phyloP scores from a whole-genome alignment of 2,797 vertebrate genomes.

The Margarornis squamiger region DNA sequence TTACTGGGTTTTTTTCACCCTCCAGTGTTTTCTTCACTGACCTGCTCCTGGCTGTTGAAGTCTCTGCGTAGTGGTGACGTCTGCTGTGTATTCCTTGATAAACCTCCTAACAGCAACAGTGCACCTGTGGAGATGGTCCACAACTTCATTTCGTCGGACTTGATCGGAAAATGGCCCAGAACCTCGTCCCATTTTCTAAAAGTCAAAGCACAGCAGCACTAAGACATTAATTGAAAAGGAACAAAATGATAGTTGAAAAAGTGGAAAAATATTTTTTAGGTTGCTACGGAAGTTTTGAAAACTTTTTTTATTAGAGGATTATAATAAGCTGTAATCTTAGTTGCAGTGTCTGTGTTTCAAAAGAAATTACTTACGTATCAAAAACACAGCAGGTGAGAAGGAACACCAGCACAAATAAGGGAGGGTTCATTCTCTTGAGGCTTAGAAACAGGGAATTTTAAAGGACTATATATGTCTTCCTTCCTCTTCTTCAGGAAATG shows the following conservation, averaged over 20 bases:
- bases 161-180: neutral
- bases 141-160: neutral
- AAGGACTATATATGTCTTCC: neutral
- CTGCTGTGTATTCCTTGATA: neutral
- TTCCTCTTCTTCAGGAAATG: neutral
- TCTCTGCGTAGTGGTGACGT: neutral
- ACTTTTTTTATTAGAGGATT: neutral
- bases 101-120: neutral
- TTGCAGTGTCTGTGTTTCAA: neutral
- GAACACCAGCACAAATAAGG: neutral
- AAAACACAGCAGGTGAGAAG: neutral
- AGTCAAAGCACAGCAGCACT: neutral
- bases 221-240: neutral
- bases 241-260: neutral
- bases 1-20: fast-evolving
- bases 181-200: neutral
- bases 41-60: neutral
- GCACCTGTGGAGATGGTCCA: neutral
- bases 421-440: neutral
- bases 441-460: neutral
- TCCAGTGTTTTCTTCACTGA: neutral
- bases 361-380: neutral
- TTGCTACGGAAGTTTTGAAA: neutral
- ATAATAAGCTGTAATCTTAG: neutral
- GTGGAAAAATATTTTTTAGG: neutral